Base-by-base conservation (phyloP, 2,113 vertebrate genomes). In the Callocephalon fimbriatum region DNA sequence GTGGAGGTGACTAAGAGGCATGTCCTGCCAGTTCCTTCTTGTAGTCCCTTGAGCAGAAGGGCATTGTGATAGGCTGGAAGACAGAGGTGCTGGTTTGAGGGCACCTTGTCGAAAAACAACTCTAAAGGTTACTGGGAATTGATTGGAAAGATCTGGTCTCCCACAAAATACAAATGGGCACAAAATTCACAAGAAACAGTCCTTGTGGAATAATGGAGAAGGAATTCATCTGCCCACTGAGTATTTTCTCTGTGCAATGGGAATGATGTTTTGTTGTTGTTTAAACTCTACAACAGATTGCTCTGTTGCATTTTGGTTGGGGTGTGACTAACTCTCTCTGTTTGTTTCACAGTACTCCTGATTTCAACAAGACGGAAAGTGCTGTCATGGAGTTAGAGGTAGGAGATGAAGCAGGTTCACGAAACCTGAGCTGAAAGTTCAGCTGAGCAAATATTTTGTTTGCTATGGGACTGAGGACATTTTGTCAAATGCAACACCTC, bases 301-400 rank as follows among this genome's bases (percentile, higher is more conserved):
- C 44, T 90, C 29, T 2, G 1, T 3, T 72, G 40, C 6, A 6
- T 37, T 81, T 70, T 53, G 54, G 7, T 6, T n/a, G 25, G 23
- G 5, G 12, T 65, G 38, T 37, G 45, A 35, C 67, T 68, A n/a
- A 51, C 50, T 89, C 21, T 85, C 27, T 61, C 26, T 74, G 8
- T 62, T 85, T 94, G 48, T 83, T 94, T 84, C 59, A 18, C 92
- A 97, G 96, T 0, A 25, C 38, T 84, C 65, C 77, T 19, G 59
- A 5, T 32, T 65, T 74, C 3, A 2, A 12, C 72, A 45, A 51
- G 20, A 3, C 40, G 7, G 73, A 37, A 70, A 53, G 35, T 10
- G 20, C 80, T 78, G 90, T 13, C 87, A 17, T 59, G 65, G 98
- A 98, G 93, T 70, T 94, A 17, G 97, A 97, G 96, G 98, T 97